Evolutionary conservation across 2,888 invertebrate genomes (phyloP).

Genomic region (Palloptera scutellata): DNA sequence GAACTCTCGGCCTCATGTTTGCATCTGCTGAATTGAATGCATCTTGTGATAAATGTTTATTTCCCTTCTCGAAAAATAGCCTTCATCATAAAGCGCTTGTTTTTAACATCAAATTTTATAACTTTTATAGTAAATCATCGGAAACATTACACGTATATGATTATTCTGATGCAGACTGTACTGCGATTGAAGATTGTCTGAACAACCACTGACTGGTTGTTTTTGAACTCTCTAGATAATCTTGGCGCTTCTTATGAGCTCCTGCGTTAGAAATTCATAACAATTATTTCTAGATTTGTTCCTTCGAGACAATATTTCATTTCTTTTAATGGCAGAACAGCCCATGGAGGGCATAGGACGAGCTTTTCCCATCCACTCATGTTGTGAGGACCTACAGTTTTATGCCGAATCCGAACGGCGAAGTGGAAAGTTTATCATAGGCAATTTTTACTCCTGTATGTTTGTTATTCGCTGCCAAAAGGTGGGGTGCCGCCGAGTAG

Average conservation of each 20-base stretch:
- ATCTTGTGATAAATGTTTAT: constrained; percentile 9
- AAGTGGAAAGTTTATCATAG: too few species aligned
- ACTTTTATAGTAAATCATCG: neutral
- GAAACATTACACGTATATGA: neutral
- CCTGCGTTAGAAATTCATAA: too few species aligned
- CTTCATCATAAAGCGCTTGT: constrained; percentile 10
- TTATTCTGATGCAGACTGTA: neutral
- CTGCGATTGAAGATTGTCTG: neutral
- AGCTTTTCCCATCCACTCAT: too few species aligned
- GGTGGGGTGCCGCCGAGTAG: too few species aligned
- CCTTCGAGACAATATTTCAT: too few species aligned
- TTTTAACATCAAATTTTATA: constrained; percentile 9
- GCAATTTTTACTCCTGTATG: too few species aligned
- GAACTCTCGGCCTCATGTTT: constrained; percentile 7
- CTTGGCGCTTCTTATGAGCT: neutral
- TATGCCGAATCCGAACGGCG: too few species aligned
- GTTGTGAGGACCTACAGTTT: too few species aligned
- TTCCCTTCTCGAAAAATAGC: constrained; percentile 1
- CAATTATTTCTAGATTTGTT: too few species aligned
- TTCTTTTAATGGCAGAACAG: too few species aligned
- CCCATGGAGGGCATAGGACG: too few species aligned
- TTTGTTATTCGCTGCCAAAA: too few species aligned
- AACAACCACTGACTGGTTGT: constrained; percentile 10
- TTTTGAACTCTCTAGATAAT: neutral
- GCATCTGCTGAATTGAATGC: constrained; percentile 6